Conservation (phyloP, 2,797 vertebrate species). For the Myripristis jacobus region DNA sequence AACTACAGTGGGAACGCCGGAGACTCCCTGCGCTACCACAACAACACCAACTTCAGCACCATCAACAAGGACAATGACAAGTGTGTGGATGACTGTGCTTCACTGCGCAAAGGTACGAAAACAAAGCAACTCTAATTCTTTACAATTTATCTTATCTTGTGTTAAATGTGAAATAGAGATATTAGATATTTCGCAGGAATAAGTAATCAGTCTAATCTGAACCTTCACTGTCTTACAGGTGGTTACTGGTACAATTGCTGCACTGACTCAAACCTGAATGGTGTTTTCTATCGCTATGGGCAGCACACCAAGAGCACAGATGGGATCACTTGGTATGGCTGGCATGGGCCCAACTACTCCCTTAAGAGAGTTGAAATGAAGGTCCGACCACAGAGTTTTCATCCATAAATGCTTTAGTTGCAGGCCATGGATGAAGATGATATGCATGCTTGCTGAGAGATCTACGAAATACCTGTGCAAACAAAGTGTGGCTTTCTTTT, state of each 20-base stretch:
- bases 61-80: constrained; percentile 98
- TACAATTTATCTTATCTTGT: neutral
- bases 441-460: constrained; percentile 42
- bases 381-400: constrained; percentile 91
- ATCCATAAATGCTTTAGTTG: constrained; percentile 77
- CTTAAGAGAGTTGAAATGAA: constrained; percentile 97
- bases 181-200: neutral
- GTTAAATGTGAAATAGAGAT: neutral
- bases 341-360: constrained; percentile 95
- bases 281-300: constrained; percentile 91
- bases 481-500: constrained; percentile 53
- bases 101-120: constrained; percentile 91
- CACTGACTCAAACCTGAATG: constrained; percentile 97
- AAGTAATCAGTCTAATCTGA: constrained; percentile 7
- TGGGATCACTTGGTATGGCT: constrained; percentile 97
- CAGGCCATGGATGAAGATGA: constrained; percentile 50
- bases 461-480: constrained; percentile 59
- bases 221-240: constrained; percentile 78
- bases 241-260: constrained; percentile 99
- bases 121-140: neutral
- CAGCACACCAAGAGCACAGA: constrained; percentile 89
- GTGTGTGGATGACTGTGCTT: constrained; percentile 93
- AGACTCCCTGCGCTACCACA: constrained; percentile 94
- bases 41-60: constrained; percentile 99
- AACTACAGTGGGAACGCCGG: constrained; percentile 92